phyloP scores from a whole-genome alignment of 2,888 invertebrate species.

The Philhelius pedissequus region DNA sequence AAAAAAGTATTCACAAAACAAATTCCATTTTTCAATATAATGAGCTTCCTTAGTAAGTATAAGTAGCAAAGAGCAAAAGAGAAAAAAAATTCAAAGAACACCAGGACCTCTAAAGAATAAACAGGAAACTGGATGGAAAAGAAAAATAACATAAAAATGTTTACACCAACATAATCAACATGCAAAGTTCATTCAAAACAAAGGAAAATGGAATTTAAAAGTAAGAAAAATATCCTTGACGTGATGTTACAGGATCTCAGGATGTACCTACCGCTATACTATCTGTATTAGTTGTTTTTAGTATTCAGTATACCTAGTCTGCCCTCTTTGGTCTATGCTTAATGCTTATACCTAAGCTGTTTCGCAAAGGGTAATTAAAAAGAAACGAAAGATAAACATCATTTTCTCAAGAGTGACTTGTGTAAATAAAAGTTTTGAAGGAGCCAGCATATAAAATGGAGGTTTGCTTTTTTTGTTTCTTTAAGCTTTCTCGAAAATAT shows the following conservation, averaged over 20 bases:
- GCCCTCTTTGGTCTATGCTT: not conserved
- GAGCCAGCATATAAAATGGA: not conserved
- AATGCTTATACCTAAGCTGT: too few species aligned
- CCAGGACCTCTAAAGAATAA: constrained; percentile 14
- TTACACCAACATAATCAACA: constrained; percentile 16
- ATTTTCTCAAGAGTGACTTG: constrained; percentile 55
- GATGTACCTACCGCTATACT: not conserved
- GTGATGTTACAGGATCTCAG: constrained; percentile 2
- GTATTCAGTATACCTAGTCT: not conserved
- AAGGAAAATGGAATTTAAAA: constrained; percentile 7
- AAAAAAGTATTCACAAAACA: constrained; percentile 66
- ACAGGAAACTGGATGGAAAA: constrained; percentile 22
- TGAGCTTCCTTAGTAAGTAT: constrained; percentile 16
- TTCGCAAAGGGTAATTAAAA: constrained; percentile 60
- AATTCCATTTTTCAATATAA: constrained; percentile 39
- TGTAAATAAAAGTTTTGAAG: constrained; percentile 33
- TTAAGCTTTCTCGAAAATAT: not conserved
- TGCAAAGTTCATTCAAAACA: constrained; percentile 43
- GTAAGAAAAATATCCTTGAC: not conserved
- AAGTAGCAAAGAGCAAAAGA: not conserved
- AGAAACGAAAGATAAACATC: constrained; percentile 62
- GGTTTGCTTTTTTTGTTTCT: not conserved
- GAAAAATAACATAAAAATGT: constrained; percentile 33
- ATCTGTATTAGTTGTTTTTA: not conserved
- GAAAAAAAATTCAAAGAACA: not conserved